These are phyloP conservation scores for Diabrotica undecimpunctata DNA, from an alignment of 1,140 invertebrate species.

Conservation along the genomic window DNA sequence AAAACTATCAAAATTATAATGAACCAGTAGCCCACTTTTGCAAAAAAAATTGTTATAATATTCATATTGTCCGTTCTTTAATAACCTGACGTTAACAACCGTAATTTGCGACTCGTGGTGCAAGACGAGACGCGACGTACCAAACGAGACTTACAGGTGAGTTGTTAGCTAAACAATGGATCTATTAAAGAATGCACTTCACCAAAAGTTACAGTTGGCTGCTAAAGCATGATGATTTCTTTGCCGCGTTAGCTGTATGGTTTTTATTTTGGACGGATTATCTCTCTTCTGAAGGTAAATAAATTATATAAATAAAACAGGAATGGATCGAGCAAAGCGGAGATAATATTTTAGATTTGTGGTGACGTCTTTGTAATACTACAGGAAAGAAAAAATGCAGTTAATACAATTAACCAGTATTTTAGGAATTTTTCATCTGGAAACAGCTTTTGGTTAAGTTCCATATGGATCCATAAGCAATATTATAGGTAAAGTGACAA, in stretches of 20 bases:
- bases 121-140: not conserved
- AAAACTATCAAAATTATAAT: too few species aligned
- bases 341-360: too few species aligned
- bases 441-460: too few species aligned
- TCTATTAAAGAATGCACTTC: conserved; percentile 21
- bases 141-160: not conserved
- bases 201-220: conserved; percentile 27
- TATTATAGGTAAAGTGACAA: too few species aligned
- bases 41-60: not conserved
- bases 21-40: too few species aligned
- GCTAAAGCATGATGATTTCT: conserved; percentile 23
- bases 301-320: not conserved
- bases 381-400: too few species aligned
- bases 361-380: too few species aligned
- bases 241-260: not conserved
- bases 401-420: too few species aligned
- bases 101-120: not conserved
- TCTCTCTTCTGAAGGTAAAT: not conserved
- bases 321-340: too few species aligned
- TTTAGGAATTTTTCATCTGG: too few species aligned
- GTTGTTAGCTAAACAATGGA: conserved; percentile 11
- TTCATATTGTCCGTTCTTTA: not conserved
- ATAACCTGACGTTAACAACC: not conserved
- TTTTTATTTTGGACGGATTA: not conserved
- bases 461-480: too few species aligned